These are phyloP conservation scores for Grammomys surdaster DNA, from an alignment of 2,113 vertebrate species.

Conservation along the genomic window DNA sequence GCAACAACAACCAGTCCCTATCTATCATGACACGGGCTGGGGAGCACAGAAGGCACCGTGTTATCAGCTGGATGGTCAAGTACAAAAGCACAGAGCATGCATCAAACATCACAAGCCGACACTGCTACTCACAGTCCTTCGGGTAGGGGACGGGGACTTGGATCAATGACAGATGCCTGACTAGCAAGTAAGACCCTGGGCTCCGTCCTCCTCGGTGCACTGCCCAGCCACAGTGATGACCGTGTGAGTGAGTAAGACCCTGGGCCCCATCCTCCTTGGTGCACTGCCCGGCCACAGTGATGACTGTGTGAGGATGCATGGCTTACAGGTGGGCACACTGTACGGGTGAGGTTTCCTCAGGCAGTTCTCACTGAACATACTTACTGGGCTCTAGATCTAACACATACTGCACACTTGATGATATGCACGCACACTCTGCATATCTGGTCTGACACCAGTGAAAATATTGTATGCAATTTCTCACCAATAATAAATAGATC, in stretches of 20 bases:
- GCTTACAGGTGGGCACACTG: neutral
- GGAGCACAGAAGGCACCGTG: neutral
- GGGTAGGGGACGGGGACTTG: neutral
- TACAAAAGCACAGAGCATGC: neutral
- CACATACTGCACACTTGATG: neutral
- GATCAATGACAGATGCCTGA: neutral
- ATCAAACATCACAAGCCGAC: neutral
- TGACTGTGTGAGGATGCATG: neutral
- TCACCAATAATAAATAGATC: neutral
- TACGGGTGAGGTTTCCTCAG: neutral
- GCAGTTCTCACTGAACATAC: neutral
- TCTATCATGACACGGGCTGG: neutral
- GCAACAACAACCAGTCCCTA: neutral
- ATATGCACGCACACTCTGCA: neutral
- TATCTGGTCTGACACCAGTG: neutral
- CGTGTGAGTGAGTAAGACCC: neutral
- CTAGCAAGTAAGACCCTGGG: neutral
- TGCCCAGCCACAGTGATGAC: no score
- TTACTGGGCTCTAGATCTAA: neutral
- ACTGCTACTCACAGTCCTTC: neutral
- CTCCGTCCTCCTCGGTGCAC: neutral
- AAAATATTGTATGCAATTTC: neutral
- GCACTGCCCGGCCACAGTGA: no score
- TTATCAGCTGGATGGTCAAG: neutral
- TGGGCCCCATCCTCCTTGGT: neutral